Base-by-base conservation (phyloP, 2,113 vertebrate genomes). In the Eublepharis macularius region DNA sequence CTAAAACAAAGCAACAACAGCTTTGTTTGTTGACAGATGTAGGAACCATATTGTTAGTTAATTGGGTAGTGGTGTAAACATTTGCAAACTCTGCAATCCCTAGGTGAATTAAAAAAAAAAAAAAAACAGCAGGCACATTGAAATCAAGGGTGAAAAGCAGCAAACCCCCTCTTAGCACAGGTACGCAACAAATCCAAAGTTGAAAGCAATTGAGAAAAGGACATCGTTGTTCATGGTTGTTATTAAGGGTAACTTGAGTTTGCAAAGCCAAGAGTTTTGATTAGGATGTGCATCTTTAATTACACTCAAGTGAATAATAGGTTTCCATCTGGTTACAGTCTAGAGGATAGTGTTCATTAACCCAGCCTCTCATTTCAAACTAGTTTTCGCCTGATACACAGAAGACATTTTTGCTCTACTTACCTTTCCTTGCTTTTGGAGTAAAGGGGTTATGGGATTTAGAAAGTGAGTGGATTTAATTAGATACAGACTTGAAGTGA, bases 21-120 rank as follows among this genome's bases (percentile, higher is more conserved):
- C 97, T 99, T 98, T 98, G 98, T 99, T 98, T 99, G 97, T 99
- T 99, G 98, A 99, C 98, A 98, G 98, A 99, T 98, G 98, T 95
- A 97, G 96, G 97, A 94, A 91, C 97, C 97, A 98, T 97, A 97
- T 98, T 98, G 97, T 98, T 97, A 97, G 96, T 98, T 99, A 99
- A 99, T 99, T 99, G 98, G 97, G 97, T 98, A 98, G 98, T 97
- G 98, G 97, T 98, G 98, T 99, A 99, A 99, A 99, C 98, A 99
- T 98, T 98, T 98, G 98, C 97, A 97, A 97, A 98, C 97, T 98
- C 97, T 94, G 96, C 94, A 95, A 94, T 97, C 97, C 97, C 98
- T 96, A 94, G 92, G 97, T 97, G 97, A 89, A 95, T 94, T 96
- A 81, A 83, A 90, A 94, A 95, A 94, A 24, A 63, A 63, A 24